Evolutionary conservation across 2,113 vertebrate genomes (phyloP).

Genomic region (Ochotona princeps): DNA sequence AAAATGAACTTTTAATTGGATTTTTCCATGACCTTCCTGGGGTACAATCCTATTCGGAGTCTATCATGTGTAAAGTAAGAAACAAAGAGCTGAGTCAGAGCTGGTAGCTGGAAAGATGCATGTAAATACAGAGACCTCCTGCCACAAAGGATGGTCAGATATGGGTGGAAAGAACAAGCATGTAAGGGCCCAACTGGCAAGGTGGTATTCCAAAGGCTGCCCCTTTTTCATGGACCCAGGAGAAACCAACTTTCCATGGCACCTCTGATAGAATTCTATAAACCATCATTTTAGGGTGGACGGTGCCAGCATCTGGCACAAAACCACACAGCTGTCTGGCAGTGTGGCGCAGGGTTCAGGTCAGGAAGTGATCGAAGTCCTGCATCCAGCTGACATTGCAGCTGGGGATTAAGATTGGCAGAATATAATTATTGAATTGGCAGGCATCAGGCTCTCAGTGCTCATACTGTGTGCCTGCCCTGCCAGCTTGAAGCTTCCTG

Average conservation of each 20-base stretch:
- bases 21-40: too few species aligned
- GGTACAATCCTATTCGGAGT: not conserved
- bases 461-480: not conserved
- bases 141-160: not conserved
- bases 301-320: not conserved
- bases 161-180: not conserved
- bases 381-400: slow-evolving; percentile 52
- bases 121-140: not conserved
- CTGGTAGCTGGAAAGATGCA: not conserved
- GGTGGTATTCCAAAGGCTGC: not conserved
- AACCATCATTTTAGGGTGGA: not conserved
- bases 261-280: not conserved
- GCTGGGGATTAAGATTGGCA: slow-evolving; percentile 55
- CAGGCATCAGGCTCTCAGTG: slow-evolving; percentile 24
- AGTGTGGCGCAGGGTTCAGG: not conserved
- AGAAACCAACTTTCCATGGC: not conserved
- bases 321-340: not conserved
- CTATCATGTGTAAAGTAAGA: not conserved
- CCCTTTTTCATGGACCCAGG: not conserved
- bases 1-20: too few species aligned
- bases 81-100: not conserved
- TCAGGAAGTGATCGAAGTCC: not conserved
- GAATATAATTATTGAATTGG: slow-evolving; percentile 61
- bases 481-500: slow-evolving; percentile 57
- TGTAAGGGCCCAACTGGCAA: not conserved